Evolutionary conservation across 1,140 invertebrate genomes (phyloP).

Genomic region (Schlechtendalia chinensis): DNA sequence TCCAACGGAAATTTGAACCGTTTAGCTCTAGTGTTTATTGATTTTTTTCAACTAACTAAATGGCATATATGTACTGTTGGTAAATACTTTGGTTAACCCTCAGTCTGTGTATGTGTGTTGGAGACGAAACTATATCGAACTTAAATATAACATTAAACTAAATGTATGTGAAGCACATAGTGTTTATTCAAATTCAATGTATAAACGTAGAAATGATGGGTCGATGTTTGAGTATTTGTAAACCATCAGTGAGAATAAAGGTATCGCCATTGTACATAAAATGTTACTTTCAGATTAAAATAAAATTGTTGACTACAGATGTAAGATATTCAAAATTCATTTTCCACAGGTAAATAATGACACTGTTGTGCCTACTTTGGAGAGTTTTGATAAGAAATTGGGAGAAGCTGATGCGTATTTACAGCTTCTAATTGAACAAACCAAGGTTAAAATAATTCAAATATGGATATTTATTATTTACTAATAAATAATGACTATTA

Average conservation of each 20-base stretch:
- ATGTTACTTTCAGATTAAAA: not conserved
- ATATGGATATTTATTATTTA: not conserved
- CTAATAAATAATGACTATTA: too few relatives aligned
- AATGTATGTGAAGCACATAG: constrained; percentile 7
- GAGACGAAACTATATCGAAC: not conserved
- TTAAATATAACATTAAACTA: not conserved
- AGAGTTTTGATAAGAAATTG: constrained; percentile 86
- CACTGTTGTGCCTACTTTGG: constrained; percentile 61
- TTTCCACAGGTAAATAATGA: constrained; percentile 34
- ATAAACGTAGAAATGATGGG: constrained; percentile 30
- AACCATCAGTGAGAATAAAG: constrained; percentile 18
- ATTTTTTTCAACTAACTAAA: constrained; percentile 33
- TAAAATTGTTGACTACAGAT: too few relatives aligned
- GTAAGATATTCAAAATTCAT: too few relatives aligned
- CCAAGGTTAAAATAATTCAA: constrained; percentile 62
- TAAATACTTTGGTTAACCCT: constrained; percentile 1
- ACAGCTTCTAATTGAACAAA: constrained; percentile 93
- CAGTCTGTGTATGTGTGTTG: not conserved
- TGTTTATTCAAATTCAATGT: constrained; percentile 6
- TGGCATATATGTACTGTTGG: not conserved
- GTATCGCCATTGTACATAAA: not conserved
- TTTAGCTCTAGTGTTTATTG: constrained; percentile 41
- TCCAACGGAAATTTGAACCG: constrained; percentile 41
- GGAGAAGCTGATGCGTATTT: constrained; percentile 94
- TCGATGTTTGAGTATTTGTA: constrained; percentile 37